Conservation (phyloP, 2,797 vertebrate species). For the Anguilla megastoma region DNA sequence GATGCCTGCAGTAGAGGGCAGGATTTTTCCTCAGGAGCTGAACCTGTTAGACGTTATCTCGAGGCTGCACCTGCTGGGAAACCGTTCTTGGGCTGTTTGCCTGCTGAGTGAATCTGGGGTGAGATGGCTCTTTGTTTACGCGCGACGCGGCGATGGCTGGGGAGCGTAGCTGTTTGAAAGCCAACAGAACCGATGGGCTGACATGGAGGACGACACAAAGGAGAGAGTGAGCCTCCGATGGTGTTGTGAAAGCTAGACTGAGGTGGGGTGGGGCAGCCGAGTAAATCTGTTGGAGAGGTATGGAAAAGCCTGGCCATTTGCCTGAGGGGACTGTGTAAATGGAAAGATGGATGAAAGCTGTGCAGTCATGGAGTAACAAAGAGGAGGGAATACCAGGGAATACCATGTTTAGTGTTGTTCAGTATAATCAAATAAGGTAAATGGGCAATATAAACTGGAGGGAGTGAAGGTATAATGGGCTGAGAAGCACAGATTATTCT, state of each 20-base stretch:
- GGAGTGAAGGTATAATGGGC: background rate
- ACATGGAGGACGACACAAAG: background rate
- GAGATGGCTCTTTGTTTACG: slow-evolving; percentile 17
- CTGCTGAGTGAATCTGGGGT: background rate
- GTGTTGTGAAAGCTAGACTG: background rate
- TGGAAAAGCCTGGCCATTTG: background rate
- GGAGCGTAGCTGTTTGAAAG: background rate
- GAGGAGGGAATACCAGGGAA: background rate
- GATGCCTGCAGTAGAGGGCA: background rate
- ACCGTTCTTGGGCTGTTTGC: slow-evolving; percentile 22
- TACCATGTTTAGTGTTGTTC: background rate
- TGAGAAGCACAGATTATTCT: background rate
- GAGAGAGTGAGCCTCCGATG: background rate
- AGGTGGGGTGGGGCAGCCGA: background rate
- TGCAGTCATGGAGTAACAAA: background rate
- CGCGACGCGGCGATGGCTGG: slow-evolving; percentile 5
- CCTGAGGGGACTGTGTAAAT: background rate
- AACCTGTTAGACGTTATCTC: slow-evolving; percentile 27
- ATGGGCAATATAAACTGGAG: background rate
- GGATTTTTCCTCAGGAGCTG: slow-evolving; percentile 18
- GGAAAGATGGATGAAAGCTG: background rate
- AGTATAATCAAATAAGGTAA: background rate
- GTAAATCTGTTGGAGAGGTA: slow-evolving; percentile 2
- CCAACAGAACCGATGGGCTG: background rate
- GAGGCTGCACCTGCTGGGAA: slow-evolving; percentile 31